Percentiles rank a stretch among this genome's conserved stretches.
These are phyloP conservation scores for Chrysaora quinquecirrha DNA, from an alignment of 30 jellyfish, hydroid and myxozoan genomes.

Conservation along the genomic window DNA sequence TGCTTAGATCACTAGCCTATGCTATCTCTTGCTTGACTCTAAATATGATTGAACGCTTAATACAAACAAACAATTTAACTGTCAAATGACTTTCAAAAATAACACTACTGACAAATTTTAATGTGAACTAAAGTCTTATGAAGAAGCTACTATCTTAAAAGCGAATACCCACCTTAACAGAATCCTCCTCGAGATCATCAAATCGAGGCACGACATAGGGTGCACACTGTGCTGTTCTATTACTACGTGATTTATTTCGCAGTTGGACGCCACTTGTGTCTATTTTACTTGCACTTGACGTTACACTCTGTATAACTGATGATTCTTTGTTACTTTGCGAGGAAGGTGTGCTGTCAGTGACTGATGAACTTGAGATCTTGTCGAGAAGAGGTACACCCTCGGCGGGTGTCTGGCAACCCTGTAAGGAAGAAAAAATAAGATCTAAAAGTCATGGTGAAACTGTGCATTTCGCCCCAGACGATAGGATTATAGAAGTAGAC, in stretches of 20 bases:
- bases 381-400: conserved; percentile 72
- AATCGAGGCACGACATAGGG: conserved; percentile 85
- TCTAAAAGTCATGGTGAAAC: no score
- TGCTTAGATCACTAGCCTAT: no score
- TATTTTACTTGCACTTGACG: conserved; percentile 22
- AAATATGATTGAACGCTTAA: no score
- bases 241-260: conserved; percentile 49
- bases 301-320: background rate
- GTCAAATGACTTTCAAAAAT: no score
- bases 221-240: conserved; percentile 33
- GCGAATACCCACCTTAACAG: conserved; percentile 76
- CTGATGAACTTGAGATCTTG: conserved; percentile 20
- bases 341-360: background rate
- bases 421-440: background rate
- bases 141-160: no score
- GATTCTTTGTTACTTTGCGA: conserved; percentile 12
- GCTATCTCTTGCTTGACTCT: no score
- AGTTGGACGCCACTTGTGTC: conserved; percentile 69
- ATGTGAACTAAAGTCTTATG: no score
- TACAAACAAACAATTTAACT: no score
- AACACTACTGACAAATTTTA: no score
- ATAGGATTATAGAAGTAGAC: no score
- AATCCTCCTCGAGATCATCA: conserved; percentile 77
- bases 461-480: no score
- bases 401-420: conserved; percentile 94